Evolutionary conservation across 2,113 vertebrate species (phyloP).

Genomic region (Archocentrus centrarchus): DNA sequence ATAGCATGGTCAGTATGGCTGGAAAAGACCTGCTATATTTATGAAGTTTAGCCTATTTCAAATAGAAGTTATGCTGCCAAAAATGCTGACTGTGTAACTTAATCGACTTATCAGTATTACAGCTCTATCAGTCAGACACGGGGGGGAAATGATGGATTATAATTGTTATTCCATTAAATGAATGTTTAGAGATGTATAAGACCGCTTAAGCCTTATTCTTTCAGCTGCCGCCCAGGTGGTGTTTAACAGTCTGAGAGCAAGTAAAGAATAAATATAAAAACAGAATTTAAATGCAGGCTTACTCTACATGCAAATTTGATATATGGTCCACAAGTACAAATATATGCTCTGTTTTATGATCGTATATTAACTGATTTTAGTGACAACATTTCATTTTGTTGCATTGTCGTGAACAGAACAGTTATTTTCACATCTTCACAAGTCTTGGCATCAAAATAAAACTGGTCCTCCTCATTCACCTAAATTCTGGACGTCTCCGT

Average conservation of each 20-base stretch:
- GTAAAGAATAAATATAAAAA: too few relatives aligned
- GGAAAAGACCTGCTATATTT: neutral
- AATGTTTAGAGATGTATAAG: neutral
- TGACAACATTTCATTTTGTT: too few relatives aligned
- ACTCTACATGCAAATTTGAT: neutral
- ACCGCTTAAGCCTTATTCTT: neutral
- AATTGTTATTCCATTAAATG: too few relatives aligned
- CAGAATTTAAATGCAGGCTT: too few relatives aligned
- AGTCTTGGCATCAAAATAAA: too few relatives aligned
- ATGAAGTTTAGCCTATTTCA: too few relatives aligned
- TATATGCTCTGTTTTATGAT: too few relatives aligned
- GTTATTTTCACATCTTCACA: too few relatives aligned
- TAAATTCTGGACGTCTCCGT: too few relatives aligned
- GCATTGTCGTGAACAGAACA: too few relatives aligned
- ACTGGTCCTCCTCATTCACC: too few relatives aligned
- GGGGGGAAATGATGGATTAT: too few relatives aligned
- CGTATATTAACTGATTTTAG: neutral
- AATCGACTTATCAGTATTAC: neutral
- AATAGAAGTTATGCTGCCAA: neutral
- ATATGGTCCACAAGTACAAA: neutral
- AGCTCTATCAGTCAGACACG: neutral
- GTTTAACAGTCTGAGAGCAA: neutral
- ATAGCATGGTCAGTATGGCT: neutral
- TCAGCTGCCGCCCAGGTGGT: neutral
- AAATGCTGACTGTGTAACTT: constrained; percentile 5